Conservation (phyloP, 2,797 vertebrate species). For the Phoebastria nigripes region DNA sequence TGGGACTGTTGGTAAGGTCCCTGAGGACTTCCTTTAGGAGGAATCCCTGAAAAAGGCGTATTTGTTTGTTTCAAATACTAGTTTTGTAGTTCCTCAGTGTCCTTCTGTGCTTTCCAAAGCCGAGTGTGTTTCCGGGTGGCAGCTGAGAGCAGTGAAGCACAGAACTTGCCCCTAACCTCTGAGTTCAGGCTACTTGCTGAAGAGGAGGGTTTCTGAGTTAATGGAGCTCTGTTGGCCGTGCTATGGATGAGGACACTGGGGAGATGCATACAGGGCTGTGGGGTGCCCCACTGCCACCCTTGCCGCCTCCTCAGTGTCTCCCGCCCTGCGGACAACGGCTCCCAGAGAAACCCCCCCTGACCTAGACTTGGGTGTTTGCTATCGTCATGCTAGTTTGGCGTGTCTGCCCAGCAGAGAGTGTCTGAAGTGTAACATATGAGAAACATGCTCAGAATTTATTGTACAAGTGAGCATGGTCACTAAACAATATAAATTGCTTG, state of each 20-base stretch:
- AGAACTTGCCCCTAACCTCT: neutral
- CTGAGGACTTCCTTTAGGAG: neutral
- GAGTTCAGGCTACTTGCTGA: no score
- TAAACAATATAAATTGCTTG: neutral
- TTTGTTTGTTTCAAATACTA: neutral
- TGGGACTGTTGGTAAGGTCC: neutral
- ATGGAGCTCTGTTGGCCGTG: accelerated
- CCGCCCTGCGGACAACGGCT: accelerated
- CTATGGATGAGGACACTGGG: neutral
- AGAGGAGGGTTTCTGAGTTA: neutral
- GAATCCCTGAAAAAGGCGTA: neutral
- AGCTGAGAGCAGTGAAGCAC: neutral
- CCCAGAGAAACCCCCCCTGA: neutral
- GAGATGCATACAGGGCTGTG: accelerated
- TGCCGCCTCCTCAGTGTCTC: neutral
- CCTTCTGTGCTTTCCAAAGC: neutral
- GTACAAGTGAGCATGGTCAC: neutral
- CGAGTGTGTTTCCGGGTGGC: neutral
- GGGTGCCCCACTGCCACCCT: no score
- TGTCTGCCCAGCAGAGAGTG: neutral
- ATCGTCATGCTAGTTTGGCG: accelerated
- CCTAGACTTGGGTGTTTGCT: accelerated
- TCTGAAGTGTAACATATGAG: neutral
- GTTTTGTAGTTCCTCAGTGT: neutral
- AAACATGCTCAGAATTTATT: neutral